Percentiles rank a stretch among this genome's conserved stretches.
phyloP scores from a whole-genome alignment of 2,888 invertebrate genomes.

The Euspilapteryx auroguttella region DNA sequence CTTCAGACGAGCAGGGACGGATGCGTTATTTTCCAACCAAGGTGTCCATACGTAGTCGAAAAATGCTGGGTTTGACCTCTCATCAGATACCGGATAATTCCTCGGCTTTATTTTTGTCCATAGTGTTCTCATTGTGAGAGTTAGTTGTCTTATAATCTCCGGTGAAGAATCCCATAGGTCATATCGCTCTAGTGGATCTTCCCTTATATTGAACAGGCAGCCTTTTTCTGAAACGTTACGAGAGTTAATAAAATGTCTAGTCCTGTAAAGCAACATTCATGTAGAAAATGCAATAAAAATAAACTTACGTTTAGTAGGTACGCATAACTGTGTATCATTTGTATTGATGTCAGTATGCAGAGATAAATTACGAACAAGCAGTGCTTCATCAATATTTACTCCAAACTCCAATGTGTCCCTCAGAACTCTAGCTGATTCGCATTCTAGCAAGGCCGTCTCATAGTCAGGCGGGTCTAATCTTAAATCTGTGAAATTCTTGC shows the following conservation, averaged over 20 bases:
- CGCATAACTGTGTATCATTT: conserved; percentile 15
- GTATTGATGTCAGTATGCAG: no score
- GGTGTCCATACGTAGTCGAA: conserved; percentile 19
- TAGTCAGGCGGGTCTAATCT: conserved; percentile 14
- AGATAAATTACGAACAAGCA: no score
- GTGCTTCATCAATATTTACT: conserved; percentile 14
- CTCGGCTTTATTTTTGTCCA: conserved; percentile 20
- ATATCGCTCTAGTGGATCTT: conserved; percentile 18
- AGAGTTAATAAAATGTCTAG: no score
- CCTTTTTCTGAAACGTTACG: conserved; percentile 20
- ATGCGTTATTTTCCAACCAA: conserved; percentile 18
- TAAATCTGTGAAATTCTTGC: conserved; percentile 13
- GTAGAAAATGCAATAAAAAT: no score
- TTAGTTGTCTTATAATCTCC: conserved; percentile 16
- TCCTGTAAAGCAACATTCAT: no score
- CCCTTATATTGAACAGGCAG: conserved; percentile 21
- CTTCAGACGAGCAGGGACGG: conserved; percentile 10
- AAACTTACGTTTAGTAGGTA: conserved; percentile 18
- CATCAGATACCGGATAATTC: conserved; percentile 12
- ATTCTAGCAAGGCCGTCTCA: conserved; percentile 15
- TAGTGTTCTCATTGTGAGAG: conserved; percentile 15
- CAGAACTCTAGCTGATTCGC: conserved; percentile 16
- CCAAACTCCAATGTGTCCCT: conserved; percentile 15
- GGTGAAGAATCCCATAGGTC: conserved; percentile 20
- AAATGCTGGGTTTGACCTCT: conserved; percentile 16